Percentiles rank a stretch among this genome's conserved stretches.
These are phyloP conservation scores for Caenorhabditis briggsae DNA, from an alignment of 1,140 invertebrate genomes.

Conservation along the genomic window DNA sequence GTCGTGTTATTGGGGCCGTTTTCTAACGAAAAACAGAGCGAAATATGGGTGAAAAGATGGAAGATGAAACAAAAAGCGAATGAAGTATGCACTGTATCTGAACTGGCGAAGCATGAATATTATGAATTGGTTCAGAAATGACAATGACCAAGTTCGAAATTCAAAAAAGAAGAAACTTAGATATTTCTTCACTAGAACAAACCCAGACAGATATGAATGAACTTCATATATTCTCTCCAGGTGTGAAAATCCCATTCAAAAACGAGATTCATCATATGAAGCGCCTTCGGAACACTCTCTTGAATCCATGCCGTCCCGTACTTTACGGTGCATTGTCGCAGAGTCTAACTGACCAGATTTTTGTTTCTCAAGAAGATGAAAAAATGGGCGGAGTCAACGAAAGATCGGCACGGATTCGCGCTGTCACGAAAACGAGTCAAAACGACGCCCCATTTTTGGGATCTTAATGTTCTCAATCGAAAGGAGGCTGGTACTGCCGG, in stretches of 20 bases:
- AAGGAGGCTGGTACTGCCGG: background rate
- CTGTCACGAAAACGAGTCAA: too few relatives aligned
- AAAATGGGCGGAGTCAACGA: background rate
- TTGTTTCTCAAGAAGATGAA: background rate
- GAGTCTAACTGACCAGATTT: conserved; percentile 4
- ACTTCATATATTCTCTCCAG: background rate
- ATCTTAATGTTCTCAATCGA: conserved; percentile 20
- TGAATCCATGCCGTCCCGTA: conserved; percentile 1
- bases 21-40: too few relatives aligned
- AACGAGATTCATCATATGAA: conserved; percentile 53
- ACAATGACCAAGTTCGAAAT: too few relatives aligned
- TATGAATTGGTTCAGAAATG: too few relatives aligned
- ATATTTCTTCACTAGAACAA: background rate
- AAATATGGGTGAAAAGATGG: too few relatives aligned
- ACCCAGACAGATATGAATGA: too few relatives aligned
- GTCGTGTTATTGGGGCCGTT: too few relatives aligned
- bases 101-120: too few relatives aligned
- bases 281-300: background rate
- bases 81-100: too few relatives aligned
- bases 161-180: background rate
- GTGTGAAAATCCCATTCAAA: conserved; percentile 44
- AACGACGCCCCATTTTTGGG: background rate
- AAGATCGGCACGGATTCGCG: too few relatives aligned
- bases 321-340: background rate
- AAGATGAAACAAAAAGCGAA: too few relatives aligned